Base-by-base conservation (phyloP, 1,140 invertebrate species). In the Neodiprion lecontei region DNA sequence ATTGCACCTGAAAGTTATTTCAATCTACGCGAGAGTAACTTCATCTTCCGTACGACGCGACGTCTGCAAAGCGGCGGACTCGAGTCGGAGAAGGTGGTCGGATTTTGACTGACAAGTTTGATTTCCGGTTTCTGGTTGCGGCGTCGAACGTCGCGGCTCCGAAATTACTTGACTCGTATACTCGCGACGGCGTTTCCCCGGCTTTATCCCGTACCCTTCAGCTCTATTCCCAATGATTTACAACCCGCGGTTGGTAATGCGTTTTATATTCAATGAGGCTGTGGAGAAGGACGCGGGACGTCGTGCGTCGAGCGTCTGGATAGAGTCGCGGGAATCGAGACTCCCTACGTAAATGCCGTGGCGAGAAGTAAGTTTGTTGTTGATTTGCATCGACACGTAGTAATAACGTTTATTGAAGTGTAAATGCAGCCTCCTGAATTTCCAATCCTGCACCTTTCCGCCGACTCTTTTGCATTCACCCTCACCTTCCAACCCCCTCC, bases 321-420 rank as follows among this genome's bases (percentile, higher is more conserved):
- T 48, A 14, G 5, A 23, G n/a, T 71, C 28, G 1, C 68, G 68
- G 12, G 68, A 12, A 12, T 40, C 68, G 12, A 40, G 12, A 12
- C 23, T 21, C 68, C 68, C 23, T 21, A 14, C 23, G 68, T 12
- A 14, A n/a, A 14, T 40, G n/a, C 68, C 68, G 9, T 9, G 12
- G 68, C 68, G 21, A 71, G n/a, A 23, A 48, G 48, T 23, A 48
- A 71, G 70, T 71, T 71, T 71, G 70, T 71, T 50, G 70, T 71
- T 71, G 70, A 71, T 71, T 71, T 71, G 61, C 67, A 80, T 83
- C 79, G 79, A 84, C 82, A 78, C 76, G 78, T 75, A 80, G 78
- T 81, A 81, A 81, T 84, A 82, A 84, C 78, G 82, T 85, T 85
- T 83, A 83, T 84, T 82, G 80, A 85, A 77, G 82, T 81, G 81